A percentile compares a stretch with the other conserved stretches of the same genome.
phyloP scores from a whole-genome alignment of 2,888 invertebrate species.

The Hetaerina titia region DNA sequence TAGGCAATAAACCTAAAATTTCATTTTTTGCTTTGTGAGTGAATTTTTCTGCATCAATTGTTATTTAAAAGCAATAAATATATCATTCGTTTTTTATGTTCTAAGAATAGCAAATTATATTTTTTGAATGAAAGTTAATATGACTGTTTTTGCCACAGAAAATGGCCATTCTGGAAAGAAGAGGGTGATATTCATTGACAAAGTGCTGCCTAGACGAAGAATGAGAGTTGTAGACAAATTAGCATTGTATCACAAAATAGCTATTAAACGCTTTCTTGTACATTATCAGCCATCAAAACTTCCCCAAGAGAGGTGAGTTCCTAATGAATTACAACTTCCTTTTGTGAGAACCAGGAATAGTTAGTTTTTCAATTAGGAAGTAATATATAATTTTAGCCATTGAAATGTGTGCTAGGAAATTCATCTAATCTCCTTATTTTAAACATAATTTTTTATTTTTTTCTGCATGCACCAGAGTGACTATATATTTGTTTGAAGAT shows the following conservation, averaged over 20 bases:
- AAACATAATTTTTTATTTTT: not conserved
- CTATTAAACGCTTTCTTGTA: conserved; percentile 1
- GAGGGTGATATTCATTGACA: conserved; percentile 26
- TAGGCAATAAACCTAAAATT: too few relatives aligned
- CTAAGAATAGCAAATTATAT: too few relatives aligned
- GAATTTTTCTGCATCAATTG: too few relatives aligned
- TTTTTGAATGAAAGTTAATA: not conserved
- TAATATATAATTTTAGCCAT: too few relatives aligned
- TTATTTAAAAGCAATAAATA: too few relatives aligned
- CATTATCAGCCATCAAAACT: not conserved
- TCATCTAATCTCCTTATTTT: not conserved
- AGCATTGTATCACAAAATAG: conserved; percentile 5
- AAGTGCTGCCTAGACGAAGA: not conserved
- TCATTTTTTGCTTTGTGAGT: too few relatives aligned
- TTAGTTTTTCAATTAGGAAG: too few relatives aligned
- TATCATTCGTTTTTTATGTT: too few relatives aligned
- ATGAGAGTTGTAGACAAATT: conserved; percentile 47
- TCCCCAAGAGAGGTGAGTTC: not conserved
- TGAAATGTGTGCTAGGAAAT: too few relatives aligned
- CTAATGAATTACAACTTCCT: not conserved
- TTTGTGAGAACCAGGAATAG: not conserved
- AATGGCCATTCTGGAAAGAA: conserved; percentile 19
- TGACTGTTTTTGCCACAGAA: not conserved
- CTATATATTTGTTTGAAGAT: too few relatives aligned
- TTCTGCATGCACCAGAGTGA: too few relatives aligned